Percentiles rank a stretch among this genome's conserved stretches.
Evolutionary conservation across 2,113 vertebrate species (phyloP).

Genomic region (Dolichotis patagonum): DNA sequence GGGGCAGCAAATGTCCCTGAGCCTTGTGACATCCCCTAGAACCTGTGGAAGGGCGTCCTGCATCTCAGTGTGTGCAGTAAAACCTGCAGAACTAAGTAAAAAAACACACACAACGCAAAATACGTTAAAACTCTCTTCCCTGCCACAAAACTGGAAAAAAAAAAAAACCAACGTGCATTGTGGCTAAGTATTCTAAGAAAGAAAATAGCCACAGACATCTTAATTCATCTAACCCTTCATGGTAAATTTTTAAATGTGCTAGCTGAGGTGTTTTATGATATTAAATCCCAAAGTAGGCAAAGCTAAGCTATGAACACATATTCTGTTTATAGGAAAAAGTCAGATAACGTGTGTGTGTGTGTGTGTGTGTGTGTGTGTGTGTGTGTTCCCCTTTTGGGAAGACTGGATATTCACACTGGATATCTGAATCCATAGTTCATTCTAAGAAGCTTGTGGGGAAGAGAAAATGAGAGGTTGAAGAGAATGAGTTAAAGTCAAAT

Average conservation of each 20-base stretch:
- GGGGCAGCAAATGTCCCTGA: not conserved
- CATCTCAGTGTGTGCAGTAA: not conserved
- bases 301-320: not conserved
- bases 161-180: not conserved
- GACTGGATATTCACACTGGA: not conserved
- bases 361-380: not conserved
- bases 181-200: not conserved
- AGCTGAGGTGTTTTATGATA: slow-evolving; percentile 13
- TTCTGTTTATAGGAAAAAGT: not conserved
- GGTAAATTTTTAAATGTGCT: not conserved
- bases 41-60: rapidly evolving
- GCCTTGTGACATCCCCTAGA: no score
- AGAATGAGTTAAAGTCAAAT: slow-evolving; percentile 22
- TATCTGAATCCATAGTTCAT: not conserved
- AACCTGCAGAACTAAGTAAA: not conserved
- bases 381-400: not conserved
- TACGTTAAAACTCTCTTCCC: not conserved
- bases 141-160: not conserved
- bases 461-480: not conserved
- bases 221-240: not conserved
- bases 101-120: not conserved
- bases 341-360: not conserved
- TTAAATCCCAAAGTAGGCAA: slow-evolving; percentile 55
- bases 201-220: not conserved
- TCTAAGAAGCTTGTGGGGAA: not conserved